These are phyloP conservation scores for Cheilosia pagana DNA, from an alignment of 2,888 invertebrate genomes.

Conservation along the genomic window DNA sequence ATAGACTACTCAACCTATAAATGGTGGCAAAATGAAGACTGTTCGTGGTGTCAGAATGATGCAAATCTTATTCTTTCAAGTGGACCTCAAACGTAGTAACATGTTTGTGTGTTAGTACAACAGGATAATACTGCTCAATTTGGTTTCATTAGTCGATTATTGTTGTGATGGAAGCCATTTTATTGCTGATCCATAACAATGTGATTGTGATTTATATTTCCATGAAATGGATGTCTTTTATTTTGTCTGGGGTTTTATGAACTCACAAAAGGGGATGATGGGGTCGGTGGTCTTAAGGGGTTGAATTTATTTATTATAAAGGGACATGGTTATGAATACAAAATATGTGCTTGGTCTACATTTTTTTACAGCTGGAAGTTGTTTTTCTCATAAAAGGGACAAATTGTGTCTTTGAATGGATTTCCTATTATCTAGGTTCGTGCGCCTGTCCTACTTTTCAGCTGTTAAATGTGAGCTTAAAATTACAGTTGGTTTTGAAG, in stretches of 20 bases:
- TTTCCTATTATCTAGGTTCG: too few species aligned
- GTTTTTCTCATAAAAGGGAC: too few species aligned
- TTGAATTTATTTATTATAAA: too few species aligned
- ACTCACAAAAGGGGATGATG: background rate
- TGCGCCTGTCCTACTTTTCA: too few species aligned
- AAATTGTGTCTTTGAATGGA: too few species aligned
- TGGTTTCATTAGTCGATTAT: slow-evolving; percentile 40
- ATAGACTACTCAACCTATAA: slow-evolving; percentile 24
- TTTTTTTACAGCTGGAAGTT: too few species aligned
- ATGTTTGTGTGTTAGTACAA: background rate
- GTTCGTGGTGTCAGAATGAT: slow-evolving; percentile 31
- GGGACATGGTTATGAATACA: too few species aligned
- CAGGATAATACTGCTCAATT: slow-evolving; percentile 51
- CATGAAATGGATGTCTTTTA: slow-evolving; percentile 26
- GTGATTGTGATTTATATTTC: slow-evolving; percentile 57
- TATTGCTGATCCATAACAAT: slow-evolving; percentile 34
- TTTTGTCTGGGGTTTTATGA: slow-evolving; percentile 9
- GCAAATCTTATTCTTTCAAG: background rate
- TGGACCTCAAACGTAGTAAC: slow-evolving; percentile 4
- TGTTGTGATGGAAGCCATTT: slow-evolving; percentile 43
- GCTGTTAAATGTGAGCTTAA: too few species aligned
- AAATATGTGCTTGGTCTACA: too few species aligned
- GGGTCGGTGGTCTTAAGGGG: too few species aligned
- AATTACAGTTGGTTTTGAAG: too few species aligned
- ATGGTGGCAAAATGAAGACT: background rate